These are phyloP conservation scores for Conomelus anceps DNA, from an alignment of 2,888 invertebrate species.

Conservation along the genomic window DNA sequence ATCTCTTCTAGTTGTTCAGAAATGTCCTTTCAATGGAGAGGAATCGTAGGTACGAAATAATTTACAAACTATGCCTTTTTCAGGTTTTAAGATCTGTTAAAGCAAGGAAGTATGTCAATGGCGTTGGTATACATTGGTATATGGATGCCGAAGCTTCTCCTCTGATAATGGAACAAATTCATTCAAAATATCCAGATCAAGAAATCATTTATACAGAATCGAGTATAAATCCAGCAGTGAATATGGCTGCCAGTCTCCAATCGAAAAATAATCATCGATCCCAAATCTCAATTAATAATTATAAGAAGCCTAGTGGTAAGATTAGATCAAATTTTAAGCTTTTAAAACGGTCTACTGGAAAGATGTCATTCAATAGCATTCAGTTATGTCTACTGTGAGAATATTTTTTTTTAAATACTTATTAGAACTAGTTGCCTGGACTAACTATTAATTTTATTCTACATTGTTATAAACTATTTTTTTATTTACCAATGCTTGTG, in stretches of 20 bases:
- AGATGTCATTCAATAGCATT: too few relatives aligned
- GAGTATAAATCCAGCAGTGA: constrained; percentile 41
- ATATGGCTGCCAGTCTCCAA: neutral
- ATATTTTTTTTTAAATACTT: too few relatives aligned
- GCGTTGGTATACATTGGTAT: constrained; percentile 82
- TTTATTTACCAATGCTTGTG: too few relatives aligned
- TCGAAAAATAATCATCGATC: neutral
- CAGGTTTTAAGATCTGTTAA: constrained; percentile 13
- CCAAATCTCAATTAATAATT: neutral
- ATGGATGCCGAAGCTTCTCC: constrained; percentile 54
- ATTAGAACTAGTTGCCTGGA: too few relatives aligned
- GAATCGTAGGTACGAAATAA: too few relatives aligned
- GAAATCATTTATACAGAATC: constrained; percentile 77
- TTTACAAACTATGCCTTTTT: too few relatives aligned
- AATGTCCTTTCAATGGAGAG: too few relatives aligned
- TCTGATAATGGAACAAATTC: constrained; percentile 52
- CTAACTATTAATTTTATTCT: too few relatives aligned
- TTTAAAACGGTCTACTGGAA: neutral
- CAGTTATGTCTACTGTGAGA: too few relatives aligned
- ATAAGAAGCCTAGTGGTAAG: neutral
- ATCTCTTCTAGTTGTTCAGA: too few relatives aligned
- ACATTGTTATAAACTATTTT: too few relatives aligned
- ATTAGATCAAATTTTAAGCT: neutral
- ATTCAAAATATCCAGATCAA: constrained; percentile 56
- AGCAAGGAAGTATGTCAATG: constrained; percentile 57